Base-by-base conservation (phyloP, 2,888 invertebrate species). In the Scrobipalpa costella region DNA sequence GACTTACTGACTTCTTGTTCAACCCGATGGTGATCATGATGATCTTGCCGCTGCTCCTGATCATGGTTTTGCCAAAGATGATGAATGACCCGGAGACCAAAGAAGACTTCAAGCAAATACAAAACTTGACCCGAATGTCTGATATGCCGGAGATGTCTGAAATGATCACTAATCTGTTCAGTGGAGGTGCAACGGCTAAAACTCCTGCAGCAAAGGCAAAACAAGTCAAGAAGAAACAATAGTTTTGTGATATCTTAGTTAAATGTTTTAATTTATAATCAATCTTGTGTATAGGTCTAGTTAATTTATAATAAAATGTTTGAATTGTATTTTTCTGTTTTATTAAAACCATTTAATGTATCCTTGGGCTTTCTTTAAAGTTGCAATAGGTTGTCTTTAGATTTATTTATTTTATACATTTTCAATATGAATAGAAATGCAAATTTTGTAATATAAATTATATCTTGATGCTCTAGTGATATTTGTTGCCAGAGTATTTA, bases 1-100 rank as follows among this genome's bases (percentile, higher is more conserved):
- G 98, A 79, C 92, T 99, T 11, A 98, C 98, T 0, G 99, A 99
- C 90, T 97, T 99, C 85, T 85, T 99, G 38, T 96, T 98, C 85
- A 98, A 97, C 85, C 99, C 99, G 1, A 99, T 99, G 98, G 97
- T 99, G 6, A 93, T 99, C 67, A 99, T 99, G 97, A 99, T 99
- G 98, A 94, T 99, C 21, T 83, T 99, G 68, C 99, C 99, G 0
- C 88, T 99, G 36, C 80, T 98, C 5, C 90, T 99, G 7, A 96
- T 99, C 73, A 96, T 98, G 94, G 93, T 99, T 67, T 86, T 99
- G 75, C 98, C 99, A 0, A 98, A 98, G 85, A 95, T 99, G 94
- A 97, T 99, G 95, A 98, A 98, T 79, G 99, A 99, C 87, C 98
- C 99, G 5, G 98, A 99, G 84, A 97, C 99, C 1, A 97, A 98